These are phyloP conservation scores for Alexandromys fortis DNA, from an alignment of 2,113 vertebrate species.

Conservation along the genomic window DNA sequence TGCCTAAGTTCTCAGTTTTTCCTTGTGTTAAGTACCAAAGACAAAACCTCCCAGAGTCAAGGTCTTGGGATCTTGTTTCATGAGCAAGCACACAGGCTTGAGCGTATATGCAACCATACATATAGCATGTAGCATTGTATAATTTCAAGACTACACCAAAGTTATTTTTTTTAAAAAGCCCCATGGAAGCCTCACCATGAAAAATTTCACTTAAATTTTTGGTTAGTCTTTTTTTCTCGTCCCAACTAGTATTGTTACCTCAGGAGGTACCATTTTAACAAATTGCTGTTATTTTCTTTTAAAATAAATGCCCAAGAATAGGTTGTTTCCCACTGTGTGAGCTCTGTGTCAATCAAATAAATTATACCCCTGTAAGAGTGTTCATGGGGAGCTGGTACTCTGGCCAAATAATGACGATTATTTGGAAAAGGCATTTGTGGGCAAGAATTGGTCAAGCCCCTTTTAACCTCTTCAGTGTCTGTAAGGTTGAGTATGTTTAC, in stretches of 20 bases:
- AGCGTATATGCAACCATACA: not conserved
- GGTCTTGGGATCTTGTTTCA: not conserved
- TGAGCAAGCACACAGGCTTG: not conserved
- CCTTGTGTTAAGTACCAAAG: not conserved
- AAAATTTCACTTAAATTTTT: not conserved
- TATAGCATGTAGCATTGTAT: not conserved
- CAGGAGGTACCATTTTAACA: slow-evolving; percentile 16
- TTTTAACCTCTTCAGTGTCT: not conserved
- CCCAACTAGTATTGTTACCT: not conserved
- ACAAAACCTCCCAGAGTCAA: not conserved
- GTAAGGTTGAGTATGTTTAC: not conserved
- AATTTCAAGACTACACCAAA: not conserved
- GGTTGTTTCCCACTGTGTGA: not conserved
- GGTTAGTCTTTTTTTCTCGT: not conserved
- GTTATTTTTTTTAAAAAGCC: not conserved
- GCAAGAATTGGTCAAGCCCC: not conserved
- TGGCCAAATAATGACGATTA: slow-evolving; percentile 20
- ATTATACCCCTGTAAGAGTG: not conserved
- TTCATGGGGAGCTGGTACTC: not conserved
- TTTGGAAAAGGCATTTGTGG: not conserved
- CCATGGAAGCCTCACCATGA: not conserved
- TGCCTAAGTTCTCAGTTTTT: not conserved
- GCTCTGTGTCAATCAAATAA: slow-evolving; percentile 19
- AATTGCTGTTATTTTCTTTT: slow-evolving; percentile 30
- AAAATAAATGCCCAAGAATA: not conserved